A percentile compares a stretch with the other conserved stretches of the same genome.
phyloP scores from a whole-genome alignment of 2,797 vertebrate genomes.

The Triplophysa bombifrons region DNA sequence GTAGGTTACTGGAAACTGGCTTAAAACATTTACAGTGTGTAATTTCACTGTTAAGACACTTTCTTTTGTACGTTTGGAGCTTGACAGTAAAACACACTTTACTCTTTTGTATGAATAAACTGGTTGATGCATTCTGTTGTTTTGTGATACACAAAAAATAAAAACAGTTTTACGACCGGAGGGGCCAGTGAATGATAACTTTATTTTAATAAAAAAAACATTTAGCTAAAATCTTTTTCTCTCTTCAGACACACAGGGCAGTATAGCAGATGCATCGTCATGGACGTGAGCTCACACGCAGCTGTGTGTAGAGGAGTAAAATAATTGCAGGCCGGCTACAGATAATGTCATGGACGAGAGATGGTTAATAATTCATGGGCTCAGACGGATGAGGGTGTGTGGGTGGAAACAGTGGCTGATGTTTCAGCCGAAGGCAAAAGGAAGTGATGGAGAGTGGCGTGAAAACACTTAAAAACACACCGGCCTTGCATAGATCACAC shows the following conservation, averaged over 20 bases:
- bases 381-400: slow-evolving; percentile 66
- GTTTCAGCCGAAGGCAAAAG: slow-evolving; percentile 73
- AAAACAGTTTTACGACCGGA: too few species aligned
- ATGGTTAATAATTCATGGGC: slow-evolving; percentile 80
- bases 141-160: too few species aligned
- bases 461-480: slow-evolving; percentile 66
- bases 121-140: too few species aligned
- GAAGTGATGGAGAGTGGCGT: slow-evolving; percentile 71
- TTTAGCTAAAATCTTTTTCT: neutral
- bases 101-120: too few species aligned
- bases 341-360: slow-evolving; percentile 80
- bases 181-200: too few species aligned
- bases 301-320: slow-evolving; percentile 59
- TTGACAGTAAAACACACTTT: too few species aligned
- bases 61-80: too few species aligned
- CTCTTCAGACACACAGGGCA: neutral
- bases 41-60: too few species aligned
- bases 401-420: slow-evolving; percentile 77
- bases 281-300: slow-evolving; percentile 56
- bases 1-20: too few species aligned
- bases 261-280: slow-evolving; percentile 17
- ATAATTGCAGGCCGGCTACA: slow-evolving; percentile 77
- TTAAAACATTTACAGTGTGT: too few species aligned
- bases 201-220: neutral
- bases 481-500: slow-evolving; percentile 24